phyloP scores from a whole-genome alignment of 2,797 vertebrate genomes.

The Allobates femoralis region DNA sequence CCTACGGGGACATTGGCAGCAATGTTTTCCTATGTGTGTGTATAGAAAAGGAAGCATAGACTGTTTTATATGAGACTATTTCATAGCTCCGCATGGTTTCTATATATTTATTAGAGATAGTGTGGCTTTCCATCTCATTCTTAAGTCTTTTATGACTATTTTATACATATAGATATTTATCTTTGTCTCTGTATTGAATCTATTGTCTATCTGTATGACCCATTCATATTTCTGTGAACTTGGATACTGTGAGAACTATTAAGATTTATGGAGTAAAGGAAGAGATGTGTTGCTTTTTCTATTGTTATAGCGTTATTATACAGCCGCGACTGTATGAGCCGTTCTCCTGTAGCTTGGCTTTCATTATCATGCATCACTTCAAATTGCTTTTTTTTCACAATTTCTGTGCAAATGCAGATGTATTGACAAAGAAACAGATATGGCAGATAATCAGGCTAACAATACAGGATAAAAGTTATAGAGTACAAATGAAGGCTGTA shows the following conservation, averaged over 20 bases:
- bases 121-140: no score
- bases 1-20: no score
- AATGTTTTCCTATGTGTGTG: no score
- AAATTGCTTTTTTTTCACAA: constrained; percentile 53
- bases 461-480: constrained; percentile 58
- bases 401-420: constrained; percentile 52
- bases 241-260: constrained; percentile 30
- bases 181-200: no score
- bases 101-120: no score
- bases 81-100: no score
- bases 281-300: constrained; percentile 42
- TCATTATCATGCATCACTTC: constrained; percentile 48
- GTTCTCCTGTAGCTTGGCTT: constrained; percentile 3
- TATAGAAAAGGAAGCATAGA: no score
- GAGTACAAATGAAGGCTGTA: constrained; percentile 53
- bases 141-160: no score
- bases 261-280: constrained; percentile 21
- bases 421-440: constrained; percentile 64
- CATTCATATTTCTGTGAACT: constrained; percentile 33
- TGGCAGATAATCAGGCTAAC: constrained; percentile 34
- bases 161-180: no score
- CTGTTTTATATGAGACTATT: no score
- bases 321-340: constrained; percentile 26
- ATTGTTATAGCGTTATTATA: constrained; percentile 52
- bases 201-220: constrained; percentile 13